A percentile compares a stretch with the other conserved stretches of the same genome.
phyloP scores from a whole-genome alignment of 1,140 invertebrate genomes.

The Anagrus nilaparvatae region DNA sequence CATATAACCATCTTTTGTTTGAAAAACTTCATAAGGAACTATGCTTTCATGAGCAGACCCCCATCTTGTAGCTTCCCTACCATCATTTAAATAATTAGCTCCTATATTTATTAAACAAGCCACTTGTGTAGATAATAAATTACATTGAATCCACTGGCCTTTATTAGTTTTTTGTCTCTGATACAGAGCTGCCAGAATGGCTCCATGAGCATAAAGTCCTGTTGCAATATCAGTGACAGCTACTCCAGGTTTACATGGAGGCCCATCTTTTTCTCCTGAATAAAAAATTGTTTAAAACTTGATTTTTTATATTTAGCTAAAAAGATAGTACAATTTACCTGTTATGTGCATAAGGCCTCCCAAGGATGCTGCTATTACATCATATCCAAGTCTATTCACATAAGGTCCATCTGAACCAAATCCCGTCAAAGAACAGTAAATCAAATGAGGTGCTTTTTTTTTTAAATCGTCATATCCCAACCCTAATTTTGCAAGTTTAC shows the following conservation, averaged over 20 bases:
- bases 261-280: conserved; percentile 53
- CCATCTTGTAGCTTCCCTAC: conserved; percentile 63
- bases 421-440: conserved; percentile 92
- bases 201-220: conserved; percentile 89
- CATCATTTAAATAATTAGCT: conserved; percentile 83
- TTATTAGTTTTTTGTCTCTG: conserved; percentile 64
- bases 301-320: no score
- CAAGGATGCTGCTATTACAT: conserved; percentile 87
- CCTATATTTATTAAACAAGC: conserved; percentile 81
- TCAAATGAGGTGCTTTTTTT: conserved; percentile 62
- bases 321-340: conserved; percentile 44
- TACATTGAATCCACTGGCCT: conserved; percentile 89
- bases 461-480: conserved; percentile 72
- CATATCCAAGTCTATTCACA: conserved; percentile 77
- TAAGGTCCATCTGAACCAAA: conserved; percentile 86
- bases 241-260: conserved; percentile 86
- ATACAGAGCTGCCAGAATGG: conserved; percentile 83
- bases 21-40: conserved; percentile 87
- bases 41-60: conserved; percentile 91
- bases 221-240: conserved; percentile 89
- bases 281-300: no score
- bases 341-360: conserved; percentile 87
- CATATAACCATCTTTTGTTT: conserved; percentile 71
- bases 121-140: conserved; percentile 88
- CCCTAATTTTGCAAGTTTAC: conserved; percentile 66